Conservation (phyloP, 2,888 invertebrate species). For the Gortyna flavago region DNA sequence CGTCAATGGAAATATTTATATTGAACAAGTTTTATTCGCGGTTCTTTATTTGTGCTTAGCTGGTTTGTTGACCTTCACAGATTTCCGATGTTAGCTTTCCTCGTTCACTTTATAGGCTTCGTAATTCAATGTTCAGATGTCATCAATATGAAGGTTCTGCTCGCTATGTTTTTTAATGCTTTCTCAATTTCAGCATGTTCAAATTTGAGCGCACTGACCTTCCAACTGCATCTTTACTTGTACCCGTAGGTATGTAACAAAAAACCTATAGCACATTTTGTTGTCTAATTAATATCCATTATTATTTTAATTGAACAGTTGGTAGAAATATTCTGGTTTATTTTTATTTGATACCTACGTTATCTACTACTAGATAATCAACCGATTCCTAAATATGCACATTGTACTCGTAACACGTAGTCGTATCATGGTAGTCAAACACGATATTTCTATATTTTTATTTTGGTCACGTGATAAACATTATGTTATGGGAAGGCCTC, state of each 20-base stretch:
- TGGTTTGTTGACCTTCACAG: conserved; percentile 70
- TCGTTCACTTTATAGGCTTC: conserved; percentile 71
- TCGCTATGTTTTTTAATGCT: conserved; percentile 36
- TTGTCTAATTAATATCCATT: neutral
- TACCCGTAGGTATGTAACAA: neutral
- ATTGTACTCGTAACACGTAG: conserved; percentile 49
- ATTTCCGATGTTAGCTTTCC: conserved; percentile 74
- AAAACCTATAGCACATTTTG: conserved; percentile 7
- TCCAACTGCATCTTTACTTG: neutral
- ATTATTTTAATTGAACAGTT: neutral
- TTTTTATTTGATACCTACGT: conserved; percentile 7
- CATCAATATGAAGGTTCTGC: conserved; percentile 34
- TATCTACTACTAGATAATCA: conserved; percentile 15
- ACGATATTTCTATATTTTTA: conserved; percentile 27
- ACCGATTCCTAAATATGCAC: conserved; percentile 35
- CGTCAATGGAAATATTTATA: conserved; percentile 50
- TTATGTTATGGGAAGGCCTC: conserved; percentile 26
- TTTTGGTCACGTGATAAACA: conserved; percentile 50
- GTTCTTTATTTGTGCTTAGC: conserved; percentile 62
- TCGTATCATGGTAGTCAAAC: conserved; percentile 20
- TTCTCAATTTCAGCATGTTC: conserved; percentile 35
- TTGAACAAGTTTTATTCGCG: conserved; percentile 58
- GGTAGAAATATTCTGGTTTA: neutral
- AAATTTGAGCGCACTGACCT: conserved; percentile 14
- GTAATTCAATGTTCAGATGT: conserved; percentile 52